Evolutionary conservation across 2,888 invertebrate genomes (phyloP).

Genomic region (Troides aeacus): DNA sequence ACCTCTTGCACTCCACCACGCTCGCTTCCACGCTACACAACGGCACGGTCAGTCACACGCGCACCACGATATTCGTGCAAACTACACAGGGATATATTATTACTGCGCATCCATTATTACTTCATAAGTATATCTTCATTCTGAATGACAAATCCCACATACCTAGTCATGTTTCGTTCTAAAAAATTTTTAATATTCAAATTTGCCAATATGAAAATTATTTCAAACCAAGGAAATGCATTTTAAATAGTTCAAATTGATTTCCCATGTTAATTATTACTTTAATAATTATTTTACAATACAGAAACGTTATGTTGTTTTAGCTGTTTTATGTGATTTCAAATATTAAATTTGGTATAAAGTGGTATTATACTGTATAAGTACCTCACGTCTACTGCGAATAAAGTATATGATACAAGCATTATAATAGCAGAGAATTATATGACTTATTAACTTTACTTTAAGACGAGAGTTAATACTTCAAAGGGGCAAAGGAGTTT

Average conservation of each 20-base stretch:
- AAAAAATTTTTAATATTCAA: constrained; percentile 13
- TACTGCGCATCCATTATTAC: not conserved
- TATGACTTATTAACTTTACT: constrained; percentile 18
- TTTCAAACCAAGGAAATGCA: constrained; percentile 10
- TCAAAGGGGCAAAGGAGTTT: constrained; percentile 25
- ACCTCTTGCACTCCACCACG: constrained; percentile 93
- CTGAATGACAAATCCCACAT: not conserved
- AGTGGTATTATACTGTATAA: not conserved
- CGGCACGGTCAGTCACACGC: constrained; percentile 67
- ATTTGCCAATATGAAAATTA: constrained; percentile 15
- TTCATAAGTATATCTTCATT: not conserved
- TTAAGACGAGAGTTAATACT: constrained; percentile 24
- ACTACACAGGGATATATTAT: not conserved
- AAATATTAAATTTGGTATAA: not conserved
- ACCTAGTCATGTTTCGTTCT: not conserved
- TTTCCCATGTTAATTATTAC: not conserved
- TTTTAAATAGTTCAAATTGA: not conserved
- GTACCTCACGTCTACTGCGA: not conserved
- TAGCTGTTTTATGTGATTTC: no score
- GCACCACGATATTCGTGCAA: not conserved
- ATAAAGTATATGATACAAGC: not conserved
- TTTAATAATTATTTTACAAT: not conserved
- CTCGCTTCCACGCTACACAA: constrained; percentile 91
- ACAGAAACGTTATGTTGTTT: not conserved
- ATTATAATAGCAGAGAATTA: not conserved